These are phyloP conservation scores for Zophobas atratus DNA, from an alignment of 1,140 invertebrate species.

Conservation along the genomic window DNA sequence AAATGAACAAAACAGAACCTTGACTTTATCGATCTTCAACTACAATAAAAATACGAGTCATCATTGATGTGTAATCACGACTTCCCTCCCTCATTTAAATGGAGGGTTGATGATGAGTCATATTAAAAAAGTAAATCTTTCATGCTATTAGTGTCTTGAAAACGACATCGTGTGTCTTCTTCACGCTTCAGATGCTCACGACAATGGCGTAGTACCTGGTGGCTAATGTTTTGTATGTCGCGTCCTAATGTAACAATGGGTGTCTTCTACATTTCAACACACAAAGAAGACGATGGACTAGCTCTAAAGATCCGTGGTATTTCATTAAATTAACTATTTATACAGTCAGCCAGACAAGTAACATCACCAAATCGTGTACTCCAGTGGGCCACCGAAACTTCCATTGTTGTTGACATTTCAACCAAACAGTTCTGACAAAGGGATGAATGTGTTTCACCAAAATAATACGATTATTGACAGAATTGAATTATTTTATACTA, in stretches of 20 bases:
- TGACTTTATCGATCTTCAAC: background rate
- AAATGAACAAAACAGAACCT: background rate
- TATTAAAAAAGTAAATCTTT: slow-evolving; percentile 10
- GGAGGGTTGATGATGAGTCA: background rate
- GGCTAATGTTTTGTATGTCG: slow-evolving; percentile 15
- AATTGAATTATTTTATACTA: too few species aligned
- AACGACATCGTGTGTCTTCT: slow-evolving; percentile 27
- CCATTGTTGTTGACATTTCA: too few species aligned
- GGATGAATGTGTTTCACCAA: background rate
- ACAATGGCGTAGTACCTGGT: slow-evolving; percentile 43
- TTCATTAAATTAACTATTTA: background rate
- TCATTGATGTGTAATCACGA: background rate
- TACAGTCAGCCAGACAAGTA: background rate
- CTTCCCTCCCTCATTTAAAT: background rate
- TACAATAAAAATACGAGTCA: background rate
- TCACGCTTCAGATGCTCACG: slow-evolving; percentile 30
- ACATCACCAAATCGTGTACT: too few species aligned
- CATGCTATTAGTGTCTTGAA: background rate
- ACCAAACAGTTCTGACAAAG: too few species aligned
- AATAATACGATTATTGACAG: background rate
- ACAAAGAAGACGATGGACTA: slow-evolving; percentile 8
- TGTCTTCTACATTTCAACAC: slow-evolving; percentile 10
- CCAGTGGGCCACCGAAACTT: too few species aligned
- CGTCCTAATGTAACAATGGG: slow-evolving; percentile 20
- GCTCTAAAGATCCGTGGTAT: slow-evolving; percentile 7